Percentiles rank a stretch among this genome's conserved stretches.
These are phyloP conservation scores for Brachylomia viminalis DNA, from an alignment of 2,888 invertebrate species.

Conservation along the genomic window DNA sequence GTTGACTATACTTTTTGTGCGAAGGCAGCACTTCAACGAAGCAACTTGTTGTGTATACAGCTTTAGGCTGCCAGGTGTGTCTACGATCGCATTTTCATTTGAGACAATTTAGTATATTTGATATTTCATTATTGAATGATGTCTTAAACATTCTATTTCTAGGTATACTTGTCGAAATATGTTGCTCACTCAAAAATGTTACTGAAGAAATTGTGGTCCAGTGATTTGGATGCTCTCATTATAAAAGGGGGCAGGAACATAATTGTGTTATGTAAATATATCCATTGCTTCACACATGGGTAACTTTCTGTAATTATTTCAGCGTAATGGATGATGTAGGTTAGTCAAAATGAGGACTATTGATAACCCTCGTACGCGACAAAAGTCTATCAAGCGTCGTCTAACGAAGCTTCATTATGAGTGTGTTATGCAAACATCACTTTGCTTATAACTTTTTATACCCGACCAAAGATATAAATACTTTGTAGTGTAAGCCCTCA, in stretches of 20 bases:
- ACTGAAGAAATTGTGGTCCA: background rate
- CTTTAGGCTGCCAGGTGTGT: conserved; percentile 31
- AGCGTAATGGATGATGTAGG: background rate
- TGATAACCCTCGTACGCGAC: background rate
- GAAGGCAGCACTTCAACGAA: conserved; percentile 32
- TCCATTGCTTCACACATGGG: background rate
- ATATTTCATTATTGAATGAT: conserved; percentile 11
- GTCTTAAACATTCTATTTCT: conserved; percentile 3
- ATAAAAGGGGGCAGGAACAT: background rate
- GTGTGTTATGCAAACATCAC: background rate
- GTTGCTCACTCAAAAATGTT: conserved; percentile 7
- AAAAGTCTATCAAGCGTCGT: background rate
- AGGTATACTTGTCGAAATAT: conserved; percentile 6
- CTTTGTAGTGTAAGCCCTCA: conserved; percentile 23
- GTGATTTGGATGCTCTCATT: conserved; percentile 6
- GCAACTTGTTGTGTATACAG: conserved; percentile 18
- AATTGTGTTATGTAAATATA: background rate
- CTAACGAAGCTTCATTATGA: conserved; percentile 2
- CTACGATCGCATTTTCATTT: conserved; percentile 36
- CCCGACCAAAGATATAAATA: conserved; percentile 51
- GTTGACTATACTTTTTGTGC: conserved; percentile 16
- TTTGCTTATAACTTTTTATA: conserved; percentile 16
- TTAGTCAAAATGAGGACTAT: background rate
- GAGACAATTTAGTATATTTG: conserved; percentile 15
- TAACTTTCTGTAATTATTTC: background rate